Conservation (phyloP, 2,888 invertebrate species). For the Amblyjoppa fuscipennis region DNA sequence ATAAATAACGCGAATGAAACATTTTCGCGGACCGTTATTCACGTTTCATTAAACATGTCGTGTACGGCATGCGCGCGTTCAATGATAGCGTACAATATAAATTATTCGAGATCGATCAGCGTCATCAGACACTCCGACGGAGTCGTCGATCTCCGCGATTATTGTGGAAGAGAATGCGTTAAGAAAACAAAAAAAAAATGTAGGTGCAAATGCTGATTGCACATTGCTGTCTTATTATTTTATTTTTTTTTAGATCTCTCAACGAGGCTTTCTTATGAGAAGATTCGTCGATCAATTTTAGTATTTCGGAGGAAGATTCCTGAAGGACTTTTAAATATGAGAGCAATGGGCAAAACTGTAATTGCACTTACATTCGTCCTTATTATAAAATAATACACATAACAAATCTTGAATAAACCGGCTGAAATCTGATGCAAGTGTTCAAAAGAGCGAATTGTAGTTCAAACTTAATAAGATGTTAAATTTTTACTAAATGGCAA, state of each 20-base stretch:
- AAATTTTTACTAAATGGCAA: background rate
- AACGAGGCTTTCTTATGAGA: background rate
- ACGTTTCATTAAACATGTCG: conserved; percentile 25
- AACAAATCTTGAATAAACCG: background rate
- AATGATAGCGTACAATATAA: background rate
- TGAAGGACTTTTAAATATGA: background rate
- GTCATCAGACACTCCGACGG: conserved; percentile 1
- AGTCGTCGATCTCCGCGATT: conserved; percentile 5
- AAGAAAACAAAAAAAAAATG: background rate
- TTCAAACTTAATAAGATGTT: background rate
- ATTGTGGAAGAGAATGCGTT: background rate
- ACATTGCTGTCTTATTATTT: background rate
- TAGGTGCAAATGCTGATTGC: background rate
- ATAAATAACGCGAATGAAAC: conserved; percentile 6
- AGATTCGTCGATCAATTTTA: background rate
- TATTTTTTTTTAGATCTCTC: background rate
- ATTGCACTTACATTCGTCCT: background rate
- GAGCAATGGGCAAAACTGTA: background rate
- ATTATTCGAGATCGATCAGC: conserved; percentile 20
- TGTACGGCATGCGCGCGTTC: background rate
- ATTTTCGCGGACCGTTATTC: conserved; percentile 13
- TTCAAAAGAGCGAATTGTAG: background rate
- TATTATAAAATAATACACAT: background rate
- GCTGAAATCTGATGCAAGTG: background rate
- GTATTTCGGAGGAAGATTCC: background rate